Conservation (phyloP, 2,113 vertebrate species). For the Ciconia maguari region DNA sequence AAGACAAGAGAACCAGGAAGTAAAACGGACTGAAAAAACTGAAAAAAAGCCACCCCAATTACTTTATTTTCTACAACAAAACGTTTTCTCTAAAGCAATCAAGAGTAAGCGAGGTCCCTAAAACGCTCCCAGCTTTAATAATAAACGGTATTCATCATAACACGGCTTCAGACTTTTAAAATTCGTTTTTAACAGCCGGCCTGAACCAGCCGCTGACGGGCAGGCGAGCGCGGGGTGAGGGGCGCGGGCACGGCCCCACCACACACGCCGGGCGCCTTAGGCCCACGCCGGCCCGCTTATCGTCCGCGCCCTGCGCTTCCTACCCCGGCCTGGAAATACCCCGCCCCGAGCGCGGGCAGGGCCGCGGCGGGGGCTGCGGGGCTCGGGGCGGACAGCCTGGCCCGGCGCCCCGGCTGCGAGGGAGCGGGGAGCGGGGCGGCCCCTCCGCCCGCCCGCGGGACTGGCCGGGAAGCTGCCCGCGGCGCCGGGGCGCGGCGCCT, state of each 20-base stretch:
- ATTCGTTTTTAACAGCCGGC: rapidly evolving
- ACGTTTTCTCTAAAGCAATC: not conserved
- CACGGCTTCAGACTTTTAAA: not conserved
- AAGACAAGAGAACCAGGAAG: not conserved
- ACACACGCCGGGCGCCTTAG: rapidly evolving
- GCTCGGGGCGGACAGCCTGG: no score
- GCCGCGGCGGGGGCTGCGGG: no score
- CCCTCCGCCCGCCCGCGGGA: not conserved
- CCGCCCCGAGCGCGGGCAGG: not conserved
- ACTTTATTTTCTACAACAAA: not conserved
- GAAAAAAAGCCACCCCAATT: not conserved
- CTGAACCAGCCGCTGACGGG: not conserved
- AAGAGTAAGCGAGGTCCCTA: not conserved
- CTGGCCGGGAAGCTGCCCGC: not conserved
- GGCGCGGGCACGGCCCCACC: not conserved
- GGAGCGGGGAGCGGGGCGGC: not conserved
- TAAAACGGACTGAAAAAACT: not conserved
- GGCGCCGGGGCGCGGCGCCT: not conserved
- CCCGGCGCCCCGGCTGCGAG: no score
- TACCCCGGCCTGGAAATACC: not conserved
- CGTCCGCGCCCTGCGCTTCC: not conserved
- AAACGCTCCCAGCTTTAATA: not conserved
- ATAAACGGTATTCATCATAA: not conserved
- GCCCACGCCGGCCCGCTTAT: not conserved
- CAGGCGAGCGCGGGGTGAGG: not conserved